Conservation (phyloP, 2,797 vertebrate genomes). For the Apodemus agrarius region DNA sequence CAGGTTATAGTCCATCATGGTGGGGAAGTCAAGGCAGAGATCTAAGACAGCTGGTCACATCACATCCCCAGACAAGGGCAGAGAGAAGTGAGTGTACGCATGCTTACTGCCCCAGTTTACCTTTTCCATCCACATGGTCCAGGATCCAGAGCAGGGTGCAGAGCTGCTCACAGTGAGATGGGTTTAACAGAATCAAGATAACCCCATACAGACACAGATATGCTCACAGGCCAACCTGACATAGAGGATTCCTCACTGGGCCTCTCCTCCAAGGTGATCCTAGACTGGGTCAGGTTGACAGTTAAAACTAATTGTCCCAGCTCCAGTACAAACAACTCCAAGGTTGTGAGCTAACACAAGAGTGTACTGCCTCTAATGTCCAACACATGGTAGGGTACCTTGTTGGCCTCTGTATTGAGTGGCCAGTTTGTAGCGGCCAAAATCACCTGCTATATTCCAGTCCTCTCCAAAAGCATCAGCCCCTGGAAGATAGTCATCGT, state of each 20-base stretch:
- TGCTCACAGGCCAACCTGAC: not conserved
- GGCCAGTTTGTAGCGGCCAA: not conserved
- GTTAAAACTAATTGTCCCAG: not conserved
- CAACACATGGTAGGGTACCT: not conserved
- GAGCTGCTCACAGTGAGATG: not conserved
- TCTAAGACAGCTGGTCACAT: not conserved
- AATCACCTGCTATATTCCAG: not conserved
- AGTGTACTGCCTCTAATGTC: not conserved
- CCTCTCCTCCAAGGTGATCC: not conserved
- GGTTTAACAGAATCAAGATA: not conserved
- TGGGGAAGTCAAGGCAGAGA: not conserved
- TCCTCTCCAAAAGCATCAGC: not conserved
- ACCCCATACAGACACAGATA: not conserved
- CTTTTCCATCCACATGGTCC: not conserved
- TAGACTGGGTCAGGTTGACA: not conserved
- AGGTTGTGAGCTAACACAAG: not conserved
- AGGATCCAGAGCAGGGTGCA: not conserved
- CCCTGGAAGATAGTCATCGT: not conserved
- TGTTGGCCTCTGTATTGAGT: not conserved
- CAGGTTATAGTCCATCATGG: not conserved
- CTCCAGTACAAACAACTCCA: not conserved
- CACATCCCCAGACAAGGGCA: not conserved
- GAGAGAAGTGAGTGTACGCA: not conserved
- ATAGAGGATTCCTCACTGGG: not conserved
- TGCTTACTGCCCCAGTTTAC: not conserved